These are phyloP conservation scores for Gastracanthus pulcherrimus DNA, from an alignment of 2,888 invertebrate species.

Conservation along the genomic window DNA sequence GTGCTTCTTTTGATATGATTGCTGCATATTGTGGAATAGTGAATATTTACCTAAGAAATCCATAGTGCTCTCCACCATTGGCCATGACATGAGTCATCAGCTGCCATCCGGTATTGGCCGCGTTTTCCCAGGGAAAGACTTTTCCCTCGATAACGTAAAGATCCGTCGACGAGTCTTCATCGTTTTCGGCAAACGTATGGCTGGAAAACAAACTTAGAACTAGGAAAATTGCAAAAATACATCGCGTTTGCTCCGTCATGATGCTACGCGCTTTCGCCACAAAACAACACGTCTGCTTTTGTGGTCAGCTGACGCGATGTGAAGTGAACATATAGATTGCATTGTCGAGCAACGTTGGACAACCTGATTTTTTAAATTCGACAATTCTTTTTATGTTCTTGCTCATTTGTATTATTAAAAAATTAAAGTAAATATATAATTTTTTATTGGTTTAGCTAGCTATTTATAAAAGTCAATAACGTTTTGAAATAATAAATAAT, in stretches of 20 bases:
- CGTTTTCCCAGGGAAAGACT: constrained; percentile 86
- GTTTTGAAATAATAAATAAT: too few relatives aligned
- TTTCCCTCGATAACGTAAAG: constrained; percentile 89
- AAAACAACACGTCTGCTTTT: constrained; percentile 49
- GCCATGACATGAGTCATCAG: constrained; percentile 88
- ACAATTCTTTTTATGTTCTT: not conserved
- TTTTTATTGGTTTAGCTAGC: too few relatives aligned
- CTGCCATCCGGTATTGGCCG: constrained; percentile 84
- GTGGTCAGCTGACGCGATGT: constrained; percentile 31
- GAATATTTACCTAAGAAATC: constrained; percentile 84
- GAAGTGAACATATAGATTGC: not conserved
- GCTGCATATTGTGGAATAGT: not conserved
- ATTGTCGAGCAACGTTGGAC: not conserved
- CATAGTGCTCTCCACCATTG: constrained; percentile 93
- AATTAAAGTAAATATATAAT: not conserved
- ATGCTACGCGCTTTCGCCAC: constrained; percentile 4
- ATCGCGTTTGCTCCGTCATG: constrained; percentile 18
- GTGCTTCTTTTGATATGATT: not conserved
- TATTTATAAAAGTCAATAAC: too few relatives aligned
- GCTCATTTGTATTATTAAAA: not conserved
- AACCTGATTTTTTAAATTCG: constrained; percentile 8
- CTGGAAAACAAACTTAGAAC: constrained; percentile 58
- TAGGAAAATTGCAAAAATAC: constrained; percentile 58
- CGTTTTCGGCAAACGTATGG: constrained; percentile 68
- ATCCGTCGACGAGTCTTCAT: constrained; percentile 79